Evolutionary conservation across 2,888 invertebrate species (phyloP).

Genomic region (Leptarthrus brevirostris): DNA sequence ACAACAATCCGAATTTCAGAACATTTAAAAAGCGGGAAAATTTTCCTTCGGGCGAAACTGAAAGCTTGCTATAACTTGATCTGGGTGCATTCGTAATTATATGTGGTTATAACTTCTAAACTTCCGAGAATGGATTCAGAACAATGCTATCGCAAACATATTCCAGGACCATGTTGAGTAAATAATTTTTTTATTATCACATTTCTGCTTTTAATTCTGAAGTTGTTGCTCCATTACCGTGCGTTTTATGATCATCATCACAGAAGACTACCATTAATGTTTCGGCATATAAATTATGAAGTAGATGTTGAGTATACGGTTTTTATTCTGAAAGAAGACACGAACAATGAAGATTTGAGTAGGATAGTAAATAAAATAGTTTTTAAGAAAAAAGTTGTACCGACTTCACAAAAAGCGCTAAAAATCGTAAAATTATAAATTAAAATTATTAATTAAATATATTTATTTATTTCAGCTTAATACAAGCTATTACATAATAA

Average conservation of each 20-base stretch:
- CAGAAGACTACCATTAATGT: slow-evolving; percentile 22
- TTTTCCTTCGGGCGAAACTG: slow-evolving; percentile 4
- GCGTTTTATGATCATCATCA: slow-evolving; percentile 4
- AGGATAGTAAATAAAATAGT: no score
- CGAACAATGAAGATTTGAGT: no score
- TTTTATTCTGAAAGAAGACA: no score
- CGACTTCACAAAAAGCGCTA: no score
- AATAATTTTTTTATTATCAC: slow-evolving; percentile 28
- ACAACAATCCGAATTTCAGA: not conserved
- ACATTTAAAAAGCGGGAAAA: not conserved
- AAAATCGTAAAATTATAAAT: no score
- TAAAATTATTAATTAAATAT: no score
- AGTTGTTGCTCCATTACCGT: not conserved
- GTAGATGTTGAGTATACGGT: no score
- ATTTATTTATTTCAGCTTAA: no score
- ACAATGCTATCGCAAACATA: not conserved
- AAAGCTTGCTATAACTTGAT: slow-evolving; percentile 23
- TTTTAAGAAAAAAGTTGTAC: no score
- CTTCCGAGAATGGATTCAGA: not conserved
- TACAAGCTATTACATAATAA: no score
- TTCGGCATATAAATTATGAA: slow-evolving; percentile 10
- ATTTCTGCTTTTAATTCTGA: slow-evolving; percentile 22
- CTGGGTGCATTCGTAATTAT: slow-evolving; percentile 25
- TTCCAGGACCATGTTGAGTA: slow-evolving; percentile 7
- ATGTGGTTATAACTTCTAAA: not conserved